These are phyloP conservation scores for Bellardia pandia DNA, from an alignment of 2,888 invertebrate species.

Conservation along the genomic window DNA sequence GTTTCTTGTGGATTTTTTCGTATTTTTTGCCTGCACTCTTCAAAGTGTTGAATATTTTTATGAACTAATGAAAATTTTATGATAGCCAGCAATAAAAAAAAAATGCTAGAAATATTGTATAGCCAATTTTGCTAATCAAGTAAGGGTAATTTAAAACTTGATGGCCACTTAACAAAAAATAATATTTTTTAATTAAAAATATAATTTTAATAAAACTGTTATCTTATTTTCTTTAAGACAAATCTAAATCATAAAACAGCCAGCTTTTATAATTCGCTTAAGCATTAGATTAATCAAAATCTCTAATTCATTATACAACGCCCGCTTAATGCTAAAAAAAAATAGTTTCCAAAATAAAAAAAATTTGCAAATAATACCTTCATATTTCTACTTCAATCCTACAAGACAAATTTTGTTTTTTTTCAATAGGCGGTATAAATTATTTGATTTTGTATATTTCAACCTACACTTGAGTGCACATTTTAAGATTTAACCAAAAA, in stretches of 20 bases:
- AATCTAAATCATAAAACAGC: conserved; percentile 8
- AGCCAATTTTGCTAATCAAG: background rate
- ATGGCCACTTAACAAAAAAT: background rate
- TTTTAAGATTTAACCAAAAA: conserved; percentile 25
- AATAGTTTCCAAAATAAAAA: conserved; percentile 14
- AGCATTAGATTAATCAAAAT: conserved; percentile 39
- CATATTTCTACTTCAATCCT: conserved; percentile 50
- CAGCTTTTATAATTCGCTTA: conserved; percentile 15
- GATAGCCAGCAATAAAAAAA: background rate
- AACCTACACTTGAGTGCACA: conserved; percentile 68
- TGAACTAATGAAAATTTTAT: conserved; percentile 60
- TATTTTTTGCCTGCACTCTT: background rate
- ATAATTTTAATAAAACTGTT: background rate
- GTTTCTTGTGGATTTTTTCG: conserved; percentile 19
- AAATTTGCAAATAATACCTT: conserved; percentile 58
- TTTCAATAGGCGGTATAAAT: conserved; percentile 69
- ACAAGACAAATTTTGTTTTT: conserved; percentile 58
- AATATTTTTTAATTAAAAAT: background rate
- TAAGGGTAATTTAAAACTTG: background rate
- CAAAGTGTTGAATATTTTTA: conserved; percentile 61
- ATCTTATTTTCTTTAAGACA: background rate
- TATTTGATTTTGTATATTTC: conserved; percentile 67
- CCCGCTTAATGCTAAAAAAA: conserved; percentile 35
- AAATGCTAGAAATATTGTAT: conserved; percentile 18
- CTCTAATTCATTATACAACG: conserved; percentile 30